These are phyloP conservation scores for Perca flavescens DNA, from an alignment of 2,113 vertebrate genomes.

Conservation along the genomic window DNA sequence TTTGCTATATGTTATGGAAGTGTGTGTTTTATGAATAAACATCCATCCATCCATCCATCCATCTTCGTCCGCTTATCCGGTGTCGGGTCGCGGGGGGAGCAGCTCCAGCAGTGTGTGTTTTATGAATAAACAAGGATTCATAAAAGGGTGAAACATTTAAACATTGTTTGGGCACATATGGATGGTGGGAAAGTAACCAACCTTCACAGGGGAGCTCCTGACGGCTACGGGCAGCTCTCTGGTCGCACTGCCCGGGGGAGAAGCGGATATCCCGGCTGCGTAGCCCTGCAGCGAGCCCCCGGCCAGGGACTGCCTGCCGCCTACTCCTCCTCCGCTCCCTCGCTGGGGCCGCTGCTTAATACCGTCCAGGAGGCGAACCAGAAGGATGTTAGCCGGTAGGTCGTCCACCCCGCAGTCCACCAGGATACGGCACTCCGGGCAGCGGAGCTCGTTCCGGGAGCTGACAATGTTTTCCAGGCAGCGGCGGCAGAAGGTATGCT, in stretches of 20 bases:
- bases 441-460: conserved; percentile 94
- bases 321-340: conserved; percentile 78
- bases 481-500: conserved; percentile 97
- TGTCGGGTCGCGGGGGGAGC: no score
- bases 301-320: conserved; percentile 75
- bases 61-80: no score
- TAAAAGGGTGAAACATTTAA: not conserved
- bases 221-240: conserved; percentile 87
- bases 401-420: conserved; percentile 96
- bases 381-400: conserved; percentile 93
- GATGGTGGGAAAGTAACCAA: conserved; percentile 65
- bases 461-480: conserved; percentile 96
- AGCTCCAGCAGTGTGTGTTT: conserved; percentile 19
- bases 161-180: not conserved
- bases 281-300: conserved; percentile 81
- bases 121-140: not conserved
- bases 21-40: conserved; percentile 12
- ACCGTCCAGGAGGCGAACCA: conserved; percentile 94
- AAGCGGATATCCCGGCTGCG: conserved; percentile 80
- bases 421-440: conserved; percentile 95
- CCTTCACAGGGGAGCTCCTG: conserved; percentile 89
- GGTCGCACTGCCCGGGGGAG: conserved; percentile 85
- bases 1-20: not conserved
- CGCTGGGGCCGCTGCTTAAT: conserved; percentile 91
- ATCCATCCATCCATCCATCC: no score